phyloP scores from a whole-genome alignment of 1,140 invertebrate species.

The Manduca sexta region DNA sequence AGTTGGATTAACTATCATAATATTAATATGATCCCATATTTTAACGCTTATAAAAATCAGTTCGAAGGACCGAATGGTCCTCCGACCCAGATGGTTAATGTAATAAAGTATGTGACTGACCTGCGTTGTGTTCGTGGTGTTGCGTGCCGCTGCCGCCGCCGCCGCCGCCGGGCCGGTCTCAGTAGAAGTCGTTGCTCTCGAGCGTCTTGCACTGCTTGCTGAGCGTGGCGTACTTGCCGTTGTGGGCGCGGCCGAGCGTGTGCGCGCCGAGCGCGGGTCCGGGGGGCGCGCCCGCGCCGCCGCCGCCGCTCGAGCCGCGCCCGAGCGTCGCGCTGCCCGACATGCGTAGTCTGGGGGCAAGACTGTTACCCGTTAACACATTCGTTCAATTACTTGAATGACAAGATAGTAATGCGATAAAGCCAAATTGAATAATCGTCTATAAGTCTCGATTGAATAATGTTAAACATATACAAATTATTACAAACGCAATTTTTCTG shows the following conservation, averaged over 20 bases:
- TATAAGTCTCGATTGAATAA: no score
- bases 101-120: constrained; percentile 25
- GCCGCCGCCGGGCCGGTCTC: constrained; percentile 82
- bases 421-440: no score
- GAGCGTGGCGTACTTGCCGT: constrained; percentile 90
- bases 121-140: constrained; percentile 26
- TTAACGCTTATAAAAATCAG: no score
- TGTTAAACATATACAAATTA: no score
- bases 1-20: no score
- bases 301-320: constrained; percentile 73
- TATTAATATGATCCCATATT: no score
- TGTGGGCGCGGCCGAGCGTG: constrained; percentile 76
- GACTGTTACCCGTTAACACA: no score
- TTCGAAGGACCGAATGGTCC: no score
- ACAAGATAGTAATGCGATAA: no score
- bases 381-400: no score
- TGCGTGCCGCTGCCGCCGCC: constrained; percentile 73
- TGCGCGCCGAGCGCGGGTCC: constrained; percentile 69
- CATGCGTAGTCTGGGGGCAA: constrained; percentile 35
- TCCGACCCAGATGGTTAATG: no score
- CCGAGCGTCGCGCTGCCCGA: constrained; percentile 60
- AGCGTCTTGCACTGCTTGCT: constrained; percentile 96
- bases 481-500: no score
- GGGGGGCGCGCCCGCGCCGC: constrained; percentile 71
- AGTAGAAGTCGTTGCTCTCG: constrained; percentile 96